Base-by-base conservation (phyloP, 2,113 vertebrate species). In the Puma concolor region DNA sequence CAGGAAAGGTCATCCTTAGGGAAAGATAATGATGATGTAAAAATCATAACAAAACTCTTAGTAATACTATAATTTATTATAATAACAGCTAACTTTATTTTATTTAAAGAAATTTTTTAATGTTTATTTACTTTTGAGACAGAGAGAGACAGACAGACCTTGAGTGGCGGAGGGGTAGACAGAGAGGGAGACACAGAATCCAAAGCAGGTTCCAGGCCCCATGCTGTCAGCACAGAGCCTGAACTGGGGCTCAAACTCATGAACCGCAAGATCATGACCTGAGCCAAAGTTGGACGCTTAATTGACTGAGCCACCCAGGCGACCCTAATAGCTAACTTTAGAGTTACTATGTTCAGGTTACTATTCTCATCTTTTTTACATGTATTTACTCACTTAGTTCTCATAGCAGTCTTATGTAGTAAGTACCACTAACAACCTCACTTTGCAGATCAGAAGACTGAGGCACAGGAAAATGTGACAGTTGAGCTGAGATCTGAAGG, bases 391-490 rank as follows among this genome's bases (percentile, higher is more conserved):
- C 6, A 36, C 33, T 21, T 38, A 64, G 71, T 41, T 60, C 11
- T 89, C 29, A 77, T 0, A 52, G 69, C 16, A 52, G 69, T 82
- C 66, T 27, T 64, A 84, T 11, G 41, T 31, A 25, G 13, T 29
- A 79, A 72, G 69, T 48, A 79, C 27, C 38, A 57, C 16, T 64
- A 67, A 50, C 29, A 76, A 19, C 4, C 8, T 52, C 36, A 83
- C 82, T 94, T 90, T 92, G 52, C 11, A 66, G 25, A 52, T 79
- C 69, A 69, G 91, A 90, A 96, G 69, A 92, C 57, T 23, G 10
- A 92, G 57, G 21, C 66, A 33, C 21, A 12, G 48, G 48, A 21
- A 44, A 87, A 50, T 2, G 41, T 27, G 36, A 33, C 33, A 38
- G 41, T 36, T 89, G 72, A 89, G 27, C 63, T 94, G 71, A 94